Conservation (phyloP, 2,888 invertebrate genomes). For the Monoplex corrugatus region DNA sequence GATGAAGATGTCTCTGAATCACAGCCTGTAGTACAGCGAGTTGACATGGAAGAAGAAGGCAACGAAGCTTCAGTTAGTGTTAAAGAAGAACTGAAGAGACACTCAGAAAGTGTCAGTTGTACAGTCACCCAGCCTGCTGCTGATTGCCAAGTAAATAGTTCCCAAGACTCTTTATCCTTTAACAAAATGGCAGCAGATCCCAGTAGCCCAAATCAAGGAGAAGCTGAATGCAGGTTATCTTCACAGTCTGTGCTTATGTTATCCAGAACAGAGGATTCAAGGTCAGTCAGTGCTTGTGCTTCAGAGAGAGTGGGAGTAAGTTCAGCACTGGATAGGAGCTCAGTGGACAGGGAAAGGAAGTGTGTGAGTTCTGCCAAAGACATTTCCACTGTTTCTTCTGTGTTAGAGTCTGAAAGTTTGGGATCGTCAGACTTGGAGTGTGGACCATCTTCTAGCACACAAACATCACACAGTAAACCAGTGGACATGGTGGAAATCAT, state of each 20-base stretch:
- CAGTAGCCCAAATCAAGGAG: slow-evolving; percentile 39
- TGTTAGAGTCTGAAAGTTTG: slow-evolving; percentile 34
- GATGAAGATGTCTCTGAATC: slow-evolving; percentile 35
- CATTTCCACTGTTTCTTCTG: slow-evolving; percentile 26
- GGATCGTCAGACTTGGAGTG: slow-evolving; percentile 39
- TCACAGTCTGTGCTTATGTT: not conserved
- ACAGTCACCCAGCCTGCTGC: slow-evolving; percentile 22
- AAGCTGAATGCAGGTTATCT: slow-evolving; percentile 34
- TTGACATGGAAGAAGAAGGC: slow-evolving; percentile 38
- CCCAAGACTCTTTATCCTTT: slow-evolving; percentile 50
- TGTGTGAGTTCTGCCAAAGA: slow-evolving; percentile 46
- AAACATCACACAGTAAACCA: not conserved
- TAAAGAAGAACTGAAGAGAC: not conserved
- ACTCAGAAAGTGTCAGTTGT: not conserved
- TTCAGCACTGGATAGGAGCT: not conserved
- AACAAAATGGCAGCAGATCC: not conserved
- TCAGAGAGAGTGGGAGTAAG: slow-evolving; percentile 19
- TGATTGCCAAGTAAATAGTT: slow-evolving; percentile 60
- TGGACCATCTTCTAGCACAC: slow-evolving; percentile 47
- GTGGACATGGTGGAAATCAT: slow-evolving; percentile 26
- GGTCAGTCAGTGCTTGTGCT: not conserved
- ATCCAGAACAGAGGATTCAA: slow-evolving; percentile 6
- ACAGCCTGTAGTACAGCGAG: not conserved
- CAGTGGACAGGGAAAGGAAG: slow-evolving; percentile 33
- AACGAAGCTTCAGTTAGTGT: slow-evolving; percentile 47